Base-by-base conservation (phyloP, 2,797 vertebrate species). In the Merluccius polli region DNA sequence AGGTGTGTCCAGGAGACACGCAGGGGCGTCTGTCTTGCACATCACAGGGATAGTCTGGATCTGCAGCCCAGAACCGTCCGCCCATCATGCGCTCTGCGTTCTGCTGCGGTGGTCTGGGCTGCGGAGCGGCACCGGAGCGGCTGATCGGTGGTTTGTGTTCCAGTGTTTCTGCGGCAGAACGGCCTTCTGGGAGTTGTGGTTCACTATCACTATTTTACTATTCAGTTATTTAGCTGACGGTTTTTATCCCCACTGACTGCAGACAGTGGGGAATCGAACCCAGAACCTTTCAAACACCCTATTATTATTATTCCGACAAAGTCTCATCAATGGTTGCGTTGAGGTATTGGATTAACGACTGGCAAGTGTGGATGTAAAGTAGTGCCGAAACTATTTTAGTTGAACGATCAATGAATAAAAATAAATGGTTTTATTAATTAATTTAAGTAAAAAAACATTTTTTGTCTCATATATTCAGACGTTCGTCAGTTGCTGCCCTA, bases 1-100 rank as follows among this genome's bases (percentile, higher is more conserved):
- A 82, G 74, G 76, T 33, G 71, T 33, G 59, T 36, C 78, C 75
- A 35, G 44, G 12, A 78, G 84, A 82, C 77, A 75, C 77, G 74
- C n/a, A n/a, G n/a, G 2, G 31, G 77, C 52, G 75, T 75, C 85
- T 84, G 84, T 81, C 87, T 83, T 87, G 38, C 83, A 75, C 77
- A 52, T 90, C 85, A 81, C 1, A 36, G 81, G 83, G 83, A 87
- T 90, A 84, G 86, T 71, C 73, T 2, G 79, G 73, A 87, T 89
- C 74, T 76, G 70, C 84, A 24, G 13, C 80, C 73, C 81, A 73
- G 74, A 83, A 73, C 70, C 32, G 74, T 80, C n/a, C 80, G 27
- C 75, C 9, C 74, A 76, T 84, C 87, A n/a, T n/a, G n/a, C 84
- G 83, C 75, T 75, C 78, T 76, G 79, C 71, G 74, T 77, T 69